These are phyloP conservation scores for Yponomeuta plumbellus DNA, from an alignment of 2,888 invertebrate genomes.

Conservation along the genomic window DNA sequence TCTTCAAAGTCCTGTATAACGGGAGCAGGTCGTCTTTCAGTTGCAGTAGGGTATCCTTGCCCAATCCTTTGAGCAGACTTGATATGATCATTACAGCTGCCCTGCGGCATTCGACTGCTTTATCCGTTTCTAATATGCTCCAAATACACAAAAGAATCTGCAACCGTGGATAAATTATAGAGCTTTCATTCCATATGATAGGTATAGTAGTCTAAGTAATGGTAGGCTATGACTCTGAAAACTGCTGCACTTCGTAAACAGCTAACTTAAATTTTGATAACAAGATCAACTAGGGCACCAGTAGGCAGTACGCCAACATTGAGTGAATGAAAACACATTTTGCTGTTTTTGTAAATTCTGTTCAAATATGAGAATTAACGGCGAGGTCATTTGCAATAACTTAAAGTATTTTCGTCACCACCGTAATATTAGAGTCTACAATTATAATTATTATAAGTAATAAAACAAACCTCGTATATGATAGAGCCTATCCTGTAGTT, in stretches of 20 bases:
- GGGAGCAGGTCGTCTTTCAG: slow-evolving; percentile 81
- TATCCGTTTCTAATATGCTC: slow-evolving; percentile 81
- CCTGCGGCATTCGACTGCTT: slow-evolving; percentile 83
- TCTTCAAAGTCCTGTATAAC: slow-evolving; percentile 83
- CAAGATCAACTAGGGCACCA: too few species aligned
- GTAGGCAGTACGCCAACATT: too few species aligned
- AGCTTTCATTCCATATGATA: not conserved
- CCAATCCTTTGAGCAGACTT: slow-evolving; percentile 84
- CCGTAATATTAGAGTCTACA: too few species aligned
- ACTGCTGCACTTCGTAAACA: too few species aligned
- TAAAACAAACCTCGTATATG: slow-evolving; percentile 80
- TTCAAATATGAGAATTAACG: too few species aligned
- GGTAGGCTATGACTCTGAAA: too few species aligned
- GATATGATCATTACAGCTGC: slow-evolving; percentile 88
- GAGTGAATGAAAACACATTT: too few species aligned
- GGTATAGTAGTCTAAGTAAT: not conserved
- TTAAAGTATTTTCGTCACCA: too few species aligned
- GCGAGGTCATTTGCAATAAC: too few species aligned
- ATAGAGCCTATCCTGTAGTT: slow-evolving; percentile 84
- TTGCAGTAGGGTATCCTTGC: slow-evolving; percentile 80
- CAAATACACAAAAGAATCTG: slow-evolving; percentile 84
- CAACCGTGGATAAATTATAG: slow-evolving; percentile 24
- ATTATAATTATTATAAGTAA: not conserved
- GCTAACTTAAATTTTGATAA: too few species aligned
- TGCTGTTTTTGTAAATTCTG: too few species aligned